Conservation (phyloP, 2,797 vertebrate genomes). For the Crotalus adamanteus region DNA sequence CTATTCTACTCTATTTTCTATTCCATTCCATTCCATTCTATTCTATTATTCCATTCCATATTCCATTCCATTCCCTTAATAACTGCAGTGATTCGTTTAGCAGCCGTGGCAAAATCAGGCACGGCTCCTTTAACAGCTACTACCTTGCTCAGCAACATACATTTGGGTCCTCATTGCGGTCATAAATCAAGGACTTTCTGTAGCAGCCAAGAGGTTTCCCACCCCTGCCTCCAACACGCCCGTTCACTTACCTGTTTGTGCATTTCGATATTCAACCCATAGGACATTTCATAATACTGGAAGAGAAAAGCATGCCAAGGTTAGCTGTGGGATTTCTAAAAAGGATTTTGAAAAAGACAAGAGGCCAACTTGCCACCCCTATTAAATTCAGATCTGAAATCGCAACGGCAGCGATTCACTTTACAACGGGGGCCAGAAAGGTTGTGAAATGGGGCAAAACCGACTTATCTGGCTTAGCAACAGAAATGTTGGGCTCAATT, state of each 20-base stretch:
- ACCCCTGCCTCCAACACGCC: too few relatives aligned
- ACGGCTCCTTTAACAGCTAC: not conserved
- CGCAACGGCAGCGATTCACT: not conserved
- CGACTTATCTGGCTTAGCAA: too few relatives aligned
- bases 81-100: not conserved
- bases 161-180: not conserved
- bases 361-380: not conserved
- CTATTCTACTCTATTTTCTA: too few relatives aligned
- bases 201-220: not conserved
- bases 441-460: too few relatives aligned
- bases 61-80: not conserved
- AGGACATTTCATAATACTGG: slow-evolving; percentile 80
- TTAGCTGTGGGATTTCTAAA: not conserved
- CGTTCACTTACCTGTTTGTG: slow-evolving; percentile 72
- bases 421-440: too few relatives aligned
- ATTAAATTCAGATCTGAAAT: not conserved
- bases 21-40: too few relatives aligned
- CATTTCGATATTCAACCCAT: slow-evolving; percentile 77
- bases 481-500: too few relatives aligned
- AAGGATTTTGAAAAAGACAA: not conserved
- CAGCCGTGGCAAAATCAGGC: not conserved
- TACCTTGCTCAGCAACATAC: not conserved
- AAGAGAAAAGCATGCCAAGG: not conserved
- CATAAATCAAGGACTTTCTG: not conserved
- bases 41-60: too few relatives aligned